Evolutionary conservation across 2,113 vertebrate species (phyloP).

Genomic region (Strix uralensis): DNA sequence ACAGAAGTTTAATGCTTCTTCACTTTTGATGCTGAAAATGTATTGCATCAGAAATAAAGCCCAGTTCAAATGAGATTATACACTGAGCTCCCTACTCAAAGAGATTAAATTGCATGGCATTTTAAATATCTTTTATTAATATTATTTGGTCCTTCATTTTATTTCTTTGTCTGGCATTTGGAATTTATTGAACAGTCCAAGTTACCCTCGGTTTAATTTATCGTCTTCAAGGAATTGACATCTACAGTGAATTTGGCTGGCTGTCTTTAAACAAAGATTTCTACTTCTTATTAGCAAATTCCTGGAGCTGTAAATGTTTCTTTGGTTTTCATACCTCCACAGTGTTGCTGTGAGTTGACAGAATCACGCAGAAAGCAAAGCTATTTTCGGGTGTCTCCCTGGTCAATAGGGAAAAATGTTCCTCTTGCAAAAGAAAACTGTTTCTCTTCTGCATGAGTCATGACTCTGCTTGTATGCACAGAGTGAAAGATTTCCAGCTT

Average conservation of each 20-base stretch:
- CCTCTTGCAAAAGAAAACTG: slow-evolving; percentile 40
- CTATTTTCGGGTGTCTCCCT: slow-evolving; percentile 19
- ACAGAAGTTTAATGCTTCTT: background rate
- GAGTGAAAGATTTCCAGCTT: slow-evolving; percentile 64
- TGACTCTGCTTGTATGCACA: slow-evolving; percentile 48
- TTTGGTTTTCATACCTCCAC: background rate
- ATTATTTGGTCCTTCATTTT: background rate
- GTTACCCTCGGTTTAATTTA: background rate
- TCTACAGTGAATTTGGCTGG: background rate
- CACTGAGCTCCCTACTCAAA: background rate
- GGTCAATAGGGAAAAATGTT: slow-evolving; percentile 51
- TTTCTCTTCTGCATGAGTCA: slow-evolving; percentile 72
- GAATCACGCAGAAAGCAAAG: slow-evolving; percentile 5
- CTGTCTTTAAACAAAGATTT: background rate
- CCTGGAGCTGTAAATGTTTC: background rate
- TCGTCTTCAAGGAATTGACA: background rate
- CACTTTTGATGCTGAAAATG: background rate
- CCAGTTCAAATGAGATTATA: background rate
- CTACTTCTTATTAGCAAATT: background rate
- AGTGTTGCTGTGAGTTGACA: background rate
- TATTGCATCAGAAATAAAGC: background rate
- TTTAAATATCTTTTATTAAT: background rate
- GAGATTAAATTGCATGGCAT: background rate
- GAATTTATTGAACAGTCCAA: background rate
- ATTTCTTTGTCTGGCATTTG: background rate